phyloP scores from a whole-genome alignment of 1,140 invertebrate species.

The Temnothorax curvispinosus region DNA sequence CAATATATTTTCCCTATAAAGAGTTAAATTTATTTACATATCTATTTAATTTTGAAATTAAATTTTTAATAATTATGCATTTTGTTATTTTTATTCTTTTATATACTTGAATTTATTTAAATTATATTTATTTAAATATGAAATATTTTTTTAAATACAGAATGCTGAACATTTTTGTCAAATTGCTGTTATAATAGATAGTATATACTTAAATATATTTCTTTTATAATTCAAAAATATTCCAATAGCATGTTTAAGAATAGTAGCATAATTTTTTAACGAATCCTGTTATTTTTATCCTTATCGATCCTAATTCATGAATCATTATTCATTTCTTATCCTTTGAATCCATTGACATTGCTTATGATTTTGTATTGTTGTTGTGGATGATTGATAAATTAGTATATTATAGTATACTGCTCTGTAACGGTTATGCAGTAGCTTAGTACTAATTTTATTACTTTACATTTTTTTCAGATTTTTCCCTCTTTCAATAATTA shows the following conservation, averaged over 20 bases:
- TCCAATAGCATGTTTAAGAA: slow-evolving; percentile 81
- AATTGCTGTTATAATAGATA: slow-evolving; percentile 62
- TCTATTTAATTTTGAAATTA: slow-evolving; percentile 4
- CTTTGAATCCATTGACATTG: slow-evolving; percentile 60
- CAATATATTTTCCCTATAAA: background rate
- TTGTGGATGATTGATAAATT: slow-evolving; percentile 72
- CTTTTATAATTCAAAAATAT: slow-evolving; percentile 54
- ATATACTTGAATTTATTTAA: background rate
- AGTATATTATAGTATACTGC: slow-evolving; percentile 64
- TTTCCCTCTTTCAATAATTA: background rate
- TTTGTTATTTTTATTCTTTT: background rate
- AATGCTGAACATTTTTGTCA: slow-evolving; percentile 74
- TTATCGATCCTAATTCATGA: slow-evolving; percentile 15
- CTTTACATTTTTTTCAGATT: slow-evolving; percentile 24
- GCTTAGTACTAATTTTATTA: slow-evolving; percentile 53
- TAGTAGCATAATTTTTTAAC: slow-evolving; percentile 76
- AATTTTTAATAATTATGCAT: background rate
- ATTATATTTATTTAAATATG: background rate
- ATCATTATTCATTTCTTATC: slow-evolving; percentile 35
- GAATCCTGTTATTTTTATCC: slow-evolving; percentile 56
- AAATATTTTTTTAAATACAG: slow-evolving; percentile 60
- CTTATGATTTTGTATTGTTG: slow-evolving; percentile 70
- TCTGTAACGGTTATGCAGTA: slow-evolving; percentile 56
- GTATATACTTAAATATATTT: slow-evolving; percentile 44
- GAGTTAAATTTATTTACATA: slow-evolving; percentile 6